Conservation (phyloP, 2,797 vertebrate genomes). For the Oryzias sinensis region DNA sequence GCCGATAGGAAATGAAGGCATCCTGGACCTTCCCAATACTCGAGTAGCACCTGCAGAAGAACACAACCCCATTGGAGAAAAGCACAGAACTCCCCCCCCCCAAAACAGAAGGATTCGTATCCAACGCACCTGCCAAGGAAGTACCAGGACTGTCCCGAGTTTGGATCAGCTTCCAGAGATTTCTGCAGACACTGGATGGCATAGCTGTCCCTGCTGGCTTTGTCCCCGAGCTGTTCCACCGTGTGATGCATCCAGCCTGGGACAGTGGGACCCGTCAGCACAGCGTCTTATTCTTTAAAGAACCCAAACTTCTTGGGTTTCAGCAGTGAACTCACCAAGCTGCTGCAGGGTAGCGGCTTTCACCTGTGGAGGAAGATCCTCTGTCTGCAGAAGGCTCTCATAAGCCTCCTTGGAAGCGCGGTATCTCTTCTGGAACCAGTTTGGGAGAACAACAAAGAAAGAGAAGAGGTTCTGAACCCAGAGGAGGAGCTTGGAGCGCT, state of each 20-base stretch:
- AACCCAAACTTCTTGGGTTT: too few species aligned
- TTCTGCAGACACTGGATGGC: slow-evolving; percentile 99
- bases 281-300: not conserved
- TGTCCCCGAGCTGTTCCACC: slow-evolving; percentile 97
- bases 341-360: slow-evolving; percentile 99
- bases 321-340: slow-evolving; percentile 82
- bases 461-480: too few species aligned
- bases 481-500: too few species aligned
- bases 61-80: not conserved
- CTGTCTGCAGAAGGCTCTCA: slow-evolving; percentile 95
- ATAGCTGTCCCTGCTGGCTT: slow-evolving; percentile 94
- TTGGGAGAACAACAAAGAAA: too few species aligned
- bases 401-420: slow-evolving; percentile 98
- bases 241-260: slow-evolving; percentile 99
- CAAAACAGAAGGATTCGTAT: not conserved
- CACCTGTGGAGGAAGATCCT: slow-evolving; percentile 97
- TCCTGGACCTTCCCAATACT: slow-evolving; percentile 99
- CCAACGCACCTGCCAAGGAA: slow-evolving; percentile 93
- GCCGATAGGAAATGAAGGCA: slow-evolving; percentile 99
- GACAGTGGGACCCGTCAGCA: not conserved
- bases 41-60: slow-evolving; percentile 90
- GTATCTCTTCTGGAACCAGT: slow-evolving; percentile 88
- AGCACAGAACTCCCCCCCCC: not conserved
- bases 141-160: slow-evolving; percentile 99
- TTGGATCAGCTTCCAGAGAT: slow-evolving; percentile 98